Evolutionary conservation across 1,140 invertebrate species (phyloP), one percentile per base, ranked within the genome.

Genomic region (Apis florea): DNA sequence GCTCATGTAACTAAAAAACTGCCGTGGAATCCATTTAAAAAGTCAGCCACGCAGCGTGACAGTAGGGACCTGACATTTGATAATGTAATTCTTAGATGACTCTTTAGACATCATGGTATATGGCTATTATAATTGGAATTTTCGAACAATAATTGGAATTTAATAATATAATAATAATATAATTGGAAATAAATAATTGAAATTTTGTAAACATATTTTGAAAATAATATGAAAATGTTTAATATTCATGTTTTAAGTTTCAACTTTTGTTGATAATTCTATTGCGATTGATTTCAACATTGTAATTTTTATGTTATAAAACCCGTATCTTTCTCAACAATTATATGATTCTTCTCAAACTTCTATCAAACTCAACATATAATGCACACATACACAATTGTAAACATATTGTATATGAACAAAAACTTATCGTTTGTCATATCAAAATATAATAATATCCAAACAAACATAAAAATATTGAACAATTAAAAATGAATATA

Each of bases 21-120:
- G 56, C 95, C 95, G 4, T 96, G 95, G 96, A 96, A 96, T 91
- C 95, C 95, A 0, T 96, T 96, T 88, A 95, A 95, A 89, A 94
- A 95, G 75, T 94, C 95, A 19, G 91, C 92, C 8, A 90, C 89
- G 26, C 94, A 95, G 53, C 92, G 95, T 64, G 94, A 95, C 69
- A 95, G 94, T 70, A 93, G 95, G 83, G 95, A 95, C 82, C 91
- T 95, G 64, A 93, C 92, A 0, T 95, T 94, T 73, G 94, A 95
- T 73, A 95, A 95, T 86, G 95, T 95, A 70, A 95, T 95, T 82
- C 90, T 95, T 26, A 93, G 95, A 94, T 95, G 92, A 94, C 90
- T 79, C 40, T n/a, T 21, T 68, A 13, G 21, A 17, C 2, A 3
- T 4, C 13, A 40, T 40, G 31, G n/a, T 24, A 21, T 31, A 26